Base-by-base conservation (phyloP, 1,140 invertebrate genomes). In the Cotesia glomerata region DNA sequence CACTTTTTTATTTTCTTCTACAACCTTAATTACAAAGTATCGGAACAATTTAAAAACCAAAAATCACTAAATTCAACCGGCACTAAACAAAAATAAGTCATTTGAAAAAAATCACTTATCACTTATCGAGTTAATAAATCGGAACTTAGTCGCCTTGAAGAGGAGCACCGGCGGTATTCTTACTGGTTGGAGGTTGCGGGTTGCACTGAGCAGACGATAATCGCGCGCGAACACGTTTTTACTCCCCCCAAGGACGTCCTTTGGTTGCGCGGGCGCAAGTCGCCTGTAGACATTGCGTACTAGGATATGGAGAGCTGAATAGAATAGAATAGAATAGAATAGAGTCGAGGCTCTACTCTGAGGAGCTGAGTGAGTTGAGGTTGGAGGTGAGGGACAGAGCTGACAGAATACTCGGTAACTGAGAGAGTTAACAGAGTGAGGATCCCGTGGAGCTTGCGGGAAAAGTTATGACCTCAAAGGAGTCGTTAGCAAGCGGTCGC, bases 381-480 rank as follows among this genome's bases (percentile, higher is more conserved):
- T 35, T 34, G 67, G 56, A 26, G 8, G 51, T 68, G 49, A 39
- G n/a, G 35, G 11, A 62, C 35, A 0, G 36, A 61, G 26, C 26
- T 26, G 26, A 26, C 26, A 26, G 26, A 26, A 26, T 26, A 26
- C 26, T 26, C 26, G 26, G 63, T 54, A 35, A 72, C 36, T 39
- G 54, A 72, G 56, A 59, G 54, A 35, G 11, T n/a, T 4, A n/a
- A 35, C 8, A 36, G 59, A 35, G 34, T 62, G 8, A n/a, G 32
- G 13, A 36, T 34, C 26, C 11, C 11, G 13, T 58, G 49, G 56
- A 56, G 75, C 73, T 77, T 77, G 80, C 74, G 80, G 82, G 77
- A 77, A 79, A 83, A 84, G 81, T 83, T 83, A 83, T 80, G 77
- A 83, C 81, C 81, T 84, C 82, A 84, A 83, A 84, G 78, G 81